Percentiles rank a stretch among this genome's conserved stretches.
Conservation (phyloP, 2,113 vertebrate species). For the Dromiciops gliroides region DNA sequence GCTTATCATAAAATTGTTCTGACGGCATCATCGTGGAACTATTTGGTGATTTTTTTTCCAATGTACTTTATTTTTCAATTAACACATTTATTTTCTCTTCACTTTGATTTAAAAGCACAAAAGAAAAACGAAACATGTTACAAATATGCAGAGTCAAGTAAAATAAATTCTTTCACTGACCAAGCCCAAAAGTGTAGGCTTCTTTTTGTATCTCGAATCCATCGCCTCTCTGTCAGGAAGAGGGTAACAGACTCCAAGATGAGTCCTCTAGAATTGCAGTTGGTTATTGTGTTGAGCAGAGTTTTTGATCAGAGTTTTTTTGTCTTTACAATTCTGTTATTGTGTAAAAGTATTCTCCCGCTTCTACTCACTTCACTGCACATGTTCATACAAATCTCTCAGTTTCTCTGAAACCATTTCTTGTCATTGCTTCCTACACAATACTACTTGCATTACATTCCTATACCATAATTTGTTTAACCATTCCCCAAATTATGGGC, state of each 20-base stretch:
- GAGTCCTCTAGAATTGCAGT: not conserved
- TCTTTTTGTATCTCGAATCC: not conserved
- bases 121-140: not conserved
- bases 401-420: not conserved
- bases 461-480: not conserved
- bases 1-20: not conserved
- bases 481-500: not conserved
- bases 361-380: not conserved
- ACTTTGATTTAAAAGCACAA: not conserved
- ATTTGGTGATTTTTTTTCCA: not conserved
- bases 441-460: not conserved
- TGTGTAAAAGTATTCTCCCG: too few species aligned
- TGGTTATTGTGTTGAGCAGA: not conserved
- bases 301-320: not conserved
- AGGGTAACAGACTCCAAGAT: not conserved
- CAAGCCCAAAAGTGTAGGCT: not conserved
- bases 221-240: too few species aligned
- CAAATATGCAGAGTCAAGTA: not conserved
- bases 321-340: not conserved
- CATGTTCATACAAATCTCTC: not conserved
- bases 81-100: not conserved
- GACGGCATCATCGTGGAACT: not conserved
- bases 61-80: not conserved
- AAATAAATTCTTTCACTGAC: not conserved
- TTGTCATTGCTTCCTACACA: not conserved